These are phyloP conservation scores for Phataginus tetradactyla DNA, from an alignment of 2,797 vertebrate genomes.

Conservation along the genomic window DNA sequence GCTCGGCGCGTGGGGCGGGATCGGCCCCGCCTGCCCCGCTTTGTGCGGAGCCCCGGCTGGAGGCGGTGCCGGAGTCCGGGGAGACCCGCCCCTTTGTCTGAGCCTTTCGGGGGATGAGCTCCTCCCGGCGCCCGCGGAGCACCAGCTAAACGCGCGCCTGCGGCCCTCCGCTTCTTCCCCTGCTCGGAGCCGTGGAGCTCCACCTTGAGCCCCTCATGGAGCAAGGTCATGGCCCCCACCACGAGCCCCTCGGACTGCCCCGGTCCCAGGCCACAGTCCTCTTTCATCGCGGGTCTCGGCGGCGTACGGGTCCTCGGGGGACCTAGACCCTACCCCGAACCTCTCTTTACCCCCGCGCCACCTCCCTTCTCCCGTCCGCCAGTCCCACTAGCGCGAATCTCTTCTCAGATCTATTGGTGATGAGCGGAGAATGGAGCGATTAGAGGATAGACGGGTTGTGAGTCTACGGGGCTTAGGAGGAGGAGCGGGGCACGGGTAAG, in stretches of 20 bases:
- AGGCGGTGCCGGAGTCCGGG: slow-evolving; percentile 79
- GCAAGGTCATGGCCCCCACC: background rate
- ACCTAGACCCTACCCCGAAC: background rate
- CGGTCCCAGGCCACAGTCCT: accelerated
- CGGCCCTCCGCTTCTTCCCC: background rate
- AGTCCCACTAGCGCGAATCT: slow-evolving; percentile 51
- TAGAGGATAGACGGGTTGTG: slow-evolving; percentile 36
- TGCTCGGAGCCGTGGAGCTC: background rate
- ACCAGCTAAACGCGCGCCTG: slow-evolving; percentile 74
- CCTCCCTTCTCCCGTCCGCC: background rate
- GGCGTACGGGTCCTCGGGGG: background rate
- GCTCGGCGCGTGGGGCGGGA: slow-evolving; percentile 90
- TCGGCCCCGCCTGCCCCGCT: slow-evolving; percentile 81
- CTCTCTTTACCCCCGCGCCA: background rate
- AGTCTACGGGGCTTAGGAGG: background rate
- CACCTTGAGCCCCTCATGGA: background rate
- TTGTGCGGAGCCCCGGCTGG: slow-evolving; percentile 79
- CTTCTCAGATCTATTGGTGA: slow-evolving; percentile 62
- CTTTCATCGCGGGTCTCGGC: background rate
- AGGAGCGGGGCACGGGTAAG: background rate
- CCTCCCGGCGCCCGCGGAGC: slow-evolving; percentile 77
- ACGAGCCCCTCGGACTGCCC: background rate
- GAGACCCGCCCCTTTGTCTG: slow-evolving; percentile 85
- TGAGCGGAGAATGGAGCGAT: slow-evolving; percentile 70
- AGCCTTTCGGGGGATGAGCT: slow-evolving; percentile 57